Percentiles rank a stretch among this genome's conserved stretches.
Evolutionary conservation across 2,888 invertebrate genomes (phyloP).

Genomic region (Frankliniella intonsa): DNA sequence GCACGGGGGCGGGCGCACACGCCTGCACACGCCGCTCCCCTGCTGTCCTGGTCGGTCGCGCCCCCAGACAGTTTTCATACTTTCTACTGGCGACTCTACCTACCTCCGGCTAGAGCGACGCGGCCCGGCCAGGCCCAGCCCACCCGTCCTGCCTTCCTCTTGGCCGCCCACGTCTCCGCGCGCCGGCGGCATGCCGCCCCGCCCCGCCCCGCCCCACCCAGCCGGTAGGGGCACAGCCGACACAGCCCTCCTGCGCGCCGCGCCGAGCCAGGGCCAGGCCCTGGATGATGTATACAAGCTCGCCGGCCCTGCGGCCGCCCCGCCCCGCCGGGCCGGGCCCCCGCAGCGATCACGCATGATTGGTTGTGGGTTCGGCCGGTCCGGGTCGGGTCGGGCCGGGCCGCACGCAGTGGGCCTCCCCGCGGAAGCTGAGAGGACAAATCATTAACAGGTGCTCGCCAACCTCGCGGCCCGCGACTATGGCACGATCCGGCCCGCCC

Average conservation of each 20-base stretch:
- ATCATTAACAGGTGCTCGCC: constrained; percentile 16
- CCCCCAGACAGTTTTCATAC: too few relatives aligned
- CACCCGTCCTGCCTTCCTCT: neutral
- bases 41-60: too few relatives aligned
- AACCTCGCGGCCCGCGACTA: neutral
- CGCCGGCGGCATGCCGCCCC: too few relatives aligned
- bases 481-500: neutral
- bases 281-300: too few relatives aligned
- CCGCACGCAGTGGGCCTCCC: too few relatives aligned
- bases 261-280: too few relatives aligned
- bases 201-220: neutral
- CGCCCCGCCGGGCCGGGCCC: neutral
- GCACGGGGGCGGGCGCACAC: too few relatives aligned
- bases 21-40: too few relatives aligned
- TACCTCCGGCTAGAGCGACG: neutral
- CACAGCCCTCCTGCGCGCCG: too few relatives aligned
- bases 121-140: too few relatives aligned
- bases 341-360: neutral
- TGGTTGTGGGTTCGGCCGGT: neutral
- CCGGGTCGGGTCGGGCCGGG: neutral
- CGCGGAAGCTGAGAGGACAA: neutral
- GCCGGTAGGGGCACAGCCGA: neutral
- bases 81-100: neutral
- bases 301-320: too few relatives aligned
- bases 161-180: neutral